Percentiles rank a stretch among this genome's conserved stretches.
Evolutionary conservation across 2,797 vertebrate species (phyloP).

Genomic region (Neosilurus mollespiculum): DNA sequence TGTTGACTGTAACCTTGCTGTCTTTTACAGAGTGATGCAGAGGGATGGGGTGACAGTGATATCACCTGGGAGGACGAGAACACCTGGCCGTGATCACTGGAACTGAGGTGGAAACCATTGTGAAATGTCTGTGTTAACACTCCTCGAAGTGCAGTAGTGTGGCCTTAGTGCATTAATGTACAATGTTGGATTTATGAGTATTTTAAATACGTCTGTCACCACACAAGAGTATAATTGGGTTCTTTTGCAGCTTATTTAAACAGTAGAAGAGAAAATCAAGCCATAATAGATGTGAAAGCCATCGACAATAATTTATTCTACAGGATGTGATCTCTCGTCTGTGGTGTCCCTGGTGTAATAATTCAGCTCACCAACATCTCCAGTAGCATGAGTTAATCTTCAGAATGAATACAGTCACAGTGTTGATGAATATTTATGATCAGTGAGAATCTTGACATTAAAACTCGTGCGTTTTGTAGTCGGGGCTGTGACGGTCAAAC

Average conservation of each 20-base stretch:
- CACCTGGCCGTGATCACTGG: constrained; percentile 77
- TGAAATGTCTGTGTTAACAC: not conserved
- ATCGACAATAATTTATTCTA: no score
- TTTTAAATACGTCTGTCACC: not conserved
- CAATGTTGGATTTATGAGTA: not conserved
- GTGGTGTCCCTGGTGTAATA: not conserved
- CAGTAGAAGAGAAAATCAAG: not conserved
- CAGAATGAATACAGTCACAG: not conserved
- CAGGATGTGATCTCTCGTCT: not conserved
- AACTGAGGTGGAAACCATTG: not conserved
- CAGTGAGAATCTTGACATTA: not conserved
- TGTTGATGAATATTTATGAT: not conserved
- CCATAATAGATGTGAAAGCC: not conserved
- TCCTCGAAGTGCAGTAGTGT: not conserved
- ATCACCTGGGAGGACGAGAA: constrained; percentile 89
- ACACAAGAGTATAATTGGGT: no score
- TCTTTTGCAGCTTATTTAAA: not conserved
- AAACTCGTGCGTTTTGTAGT: not conserved
- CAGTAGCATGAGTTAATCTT: not conserved
- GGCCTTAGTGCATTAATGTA: not conserved
- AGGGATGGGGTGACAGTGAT: constrained; percentile 89
- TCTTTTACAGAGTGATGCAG: constrained; percentile 77
- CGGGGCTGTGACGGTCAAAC: not conserved
- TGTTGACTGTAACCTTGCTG: not conserved
- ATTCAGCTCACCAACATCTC: not conserved